phyloP scores from a whole-genome alignment of 1,140 invertebrate species.

The Sitobion miscanthi region DNA sequence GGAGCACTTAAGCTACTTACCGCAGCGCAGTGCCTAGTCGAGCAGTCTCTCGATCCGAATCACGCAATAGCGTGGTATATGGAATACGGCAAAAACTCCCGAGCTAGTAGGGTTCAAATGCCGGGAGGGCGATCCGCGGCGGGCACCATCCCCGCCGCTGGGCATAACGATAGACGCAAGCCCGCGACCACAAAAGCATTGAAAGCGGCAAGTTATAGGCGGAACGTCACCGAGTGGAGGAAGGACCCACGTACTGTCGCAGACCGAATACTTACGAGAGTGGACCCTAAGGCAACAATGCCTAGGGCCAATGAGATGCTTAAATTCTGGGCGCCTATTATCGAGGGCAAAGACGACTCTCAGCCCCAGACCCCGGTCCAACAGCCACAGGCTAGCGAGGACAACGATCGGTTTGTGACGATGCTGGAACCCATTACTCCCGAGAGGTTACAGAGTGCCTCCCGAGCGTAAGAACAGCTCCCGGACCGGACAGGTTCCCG shows the following conservation, averaged over 20 bases:
- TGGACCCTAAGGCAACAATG: accelerated
- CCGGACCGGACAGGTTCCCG: neutral
- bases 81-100: too few species aligned
- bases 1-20: neutral
- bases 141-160: too few species aligned
- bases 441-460: neutral
- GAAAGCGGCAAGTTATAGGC: neutral
- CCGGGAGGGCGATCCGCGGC: too few species aligned
- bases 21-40: neutral
- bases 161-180: neutral
- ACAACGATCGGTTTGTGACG: neutral
- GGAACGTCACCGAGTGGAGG: neutral
- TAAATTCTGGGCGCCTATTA: neutral
- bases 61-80: neutral
- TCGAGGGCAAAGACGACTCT: neutral
- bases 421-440: accelerated
- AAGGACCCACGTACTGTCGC: accelerated
- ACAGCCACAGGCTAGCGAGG: too few species aligned
- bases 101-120: too few species aligned
- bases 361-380: neutral
- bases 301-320: accelerated
- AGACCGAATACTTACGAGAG: neutral
- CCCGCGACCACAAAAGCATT: neutral
- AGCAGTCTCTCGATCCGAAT: accelerated
- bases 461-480: neutral